Conservation (phyloP, 2,888 invertebrate species). For the Schrankia costaestrigalis region DNA sequence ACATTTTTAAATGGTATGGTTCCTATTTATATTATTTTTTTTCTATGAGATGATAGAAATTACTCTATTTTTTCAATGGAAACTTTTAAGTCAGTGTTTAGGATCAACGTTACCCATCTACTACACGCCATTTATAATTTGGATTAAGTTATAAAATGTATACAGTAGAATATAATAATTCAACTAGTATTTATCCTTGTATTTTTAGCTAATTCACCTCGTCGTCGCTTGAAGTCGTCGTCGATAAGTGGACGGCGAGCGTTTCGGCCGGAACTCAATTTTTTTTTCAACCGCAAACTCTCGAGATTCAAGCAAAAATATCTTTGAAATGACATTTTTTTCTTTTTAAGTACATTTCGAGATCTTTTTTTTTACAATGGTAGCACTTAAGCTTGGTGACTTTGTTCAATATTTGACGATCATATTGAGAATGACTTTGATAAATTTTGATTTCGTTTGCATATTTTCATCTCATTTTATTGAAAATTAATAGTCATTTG, state of each 20-base stretch:
- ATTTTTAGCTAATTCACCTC: constrained; percentile 56
- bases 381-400: constrained; percentile 47
- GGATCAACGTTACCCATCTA: no score
- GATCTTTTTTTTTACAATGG: constrained; percentile 58
- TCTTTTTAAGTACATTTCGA: constrained; percentile 66
- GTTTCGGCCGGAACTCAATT: constrained; percentile 64
- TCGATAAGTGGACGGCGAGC: constrained; percentile 68
- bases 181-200: constrained; percentile 8
- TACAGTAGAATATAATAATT: no score
- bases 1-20: no score
- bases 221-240: constrained; percentile 41
- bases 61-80: no score
- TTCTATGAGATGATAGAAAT: no score
- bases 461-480: constrained; percentile 7
- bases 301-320: constrained; percentile 72
- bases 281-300: constrained; percentile 65
- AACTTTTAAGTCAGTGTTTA: no score
- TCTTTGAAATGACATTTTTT: constrained; percentile 71
- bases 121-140: no score
- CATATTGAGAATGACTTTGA: constrained; percentile 11
- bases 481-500: no score
- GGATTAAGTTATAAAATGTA: no score
- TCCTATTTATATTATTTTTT: no score
- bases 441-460: constrained; percentile 20
- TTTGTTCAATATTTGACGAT: constrained; percentile 30